Conservation (phyloP, 2,113 vertebrate species). For the Speoplatyrhinus poulsoni region DNA sequence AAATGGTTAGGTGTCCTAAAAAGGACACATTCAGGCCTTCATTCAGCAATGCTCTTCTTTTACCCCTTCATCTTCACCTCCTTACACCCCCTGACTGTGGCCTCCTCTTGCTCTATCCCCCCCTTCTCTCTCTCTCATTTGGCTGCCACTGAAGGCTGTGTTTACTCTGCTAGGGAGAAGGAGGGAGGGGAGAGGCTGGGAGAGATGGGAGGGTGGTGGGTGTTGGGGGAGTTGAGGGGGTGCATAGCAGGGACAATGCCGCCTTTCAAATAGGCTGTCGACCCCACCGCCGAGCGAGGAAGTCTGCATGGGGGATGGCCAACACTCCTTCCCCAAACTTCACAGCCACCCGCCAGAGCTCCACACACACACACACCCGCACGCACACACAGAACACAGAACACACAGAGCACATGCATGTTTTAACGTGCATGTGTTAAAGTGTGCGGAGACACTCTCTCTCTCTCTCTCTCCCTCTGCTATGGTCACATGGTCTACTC, state of each 20-base stretch:
- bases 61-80: constrained; percentile 53
- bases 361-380: background rate
- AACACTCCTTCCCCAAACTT: constrained; percentile 76
- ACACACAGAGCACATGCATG: constrained; percentile 16
- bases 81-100: constrained; percentile 48
- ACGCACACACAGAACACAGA: background rate
- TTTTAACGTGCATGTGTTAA: too few relatives aligned
- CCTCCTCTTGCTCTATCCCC: constrained; percentile 40
- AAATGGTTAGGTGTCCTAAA: constrained; percentile 17
- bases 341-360: constrained; percentile 61
- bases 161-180: constrained; percentile 68
- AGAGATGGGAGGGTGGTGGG: background rate
- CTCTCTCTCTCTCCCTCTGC: constrained; percentile 11
- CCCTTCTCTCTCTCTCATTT: constrained; percentile 30
- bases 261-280: constrained; percentile 72
- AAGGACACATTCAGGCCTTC: constrained; percentile 52
- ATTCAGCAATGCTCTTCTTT: constrained; percentile 54
- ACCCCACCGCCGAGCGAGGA: constrained; percentile 67
- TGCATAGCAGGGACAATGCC: constrained; percentile 60
- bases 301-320: constrained; percentile 71
- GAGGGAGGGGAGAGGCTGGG: constrained; percentile 3
- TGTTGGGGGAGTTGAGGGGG: constrained; percentile 32
- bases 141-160: constrained; percentile 59
- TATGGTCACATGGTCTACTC: too few relatives aligned
- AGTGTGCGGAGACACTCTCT: background rate